Evolutionary conservation across 2,113 vertebrate species (phyloP), one percentile per base, ranked within the genome.

Genomic region (Acinonyx jubatus): DNA sequence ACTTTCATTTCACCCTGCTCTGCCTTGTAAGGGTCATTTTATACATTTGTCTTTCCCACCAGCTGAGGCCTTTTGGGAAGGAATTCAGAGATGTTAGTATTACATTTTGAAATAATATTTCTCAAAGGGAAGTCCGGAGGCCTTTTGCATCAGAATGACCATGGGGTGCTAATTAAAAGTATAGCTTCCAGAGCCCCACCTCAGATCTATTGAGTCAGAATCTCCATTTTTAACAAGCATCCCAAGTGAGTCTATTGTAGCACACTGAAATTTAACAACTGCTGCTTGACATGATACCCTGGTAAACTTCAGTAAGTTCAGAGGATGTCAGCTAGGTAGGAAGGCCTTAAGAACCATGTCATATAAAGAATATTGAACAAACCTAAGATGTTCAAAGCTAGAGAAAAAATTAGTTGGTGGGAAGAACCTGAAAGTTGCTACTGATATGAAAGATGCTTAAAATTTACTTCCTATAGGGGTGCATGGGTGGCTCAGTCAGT

Each of bases 141-240:
- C 27, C 38, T 68, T 45, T 74, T 74, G 23, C 55, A 68, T 66
- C 13, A n/a, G 45, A 93, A 95, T 91, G n/a, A 27, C 38, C 68
- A 69, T 6, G 10, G 63, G 15, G 19, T 74, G 19, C 41, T 80
- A 76, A 85, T 66, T 82, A 76, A 73, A 93, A 96, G 27, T 45
- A 29, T 9, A 68, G 38, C 14, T 83, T 82, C n/a, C 76, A 71
- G 29, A 88, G 18, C 36, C 21, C 50, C n/a, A 74, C 76, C 50
- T 82, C 38, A 74, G 66, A 82, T 61, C 19, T 74, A 57, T 50
- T 86, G 69, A 76, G 73, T 63, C 52, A 85, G 79, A 79, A 55
- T 84, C 9, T 57, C 80, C 76, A 57, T 74, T 91, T 96, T 69
- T 85, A 97, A 97, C 36, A 93, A 85, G 71, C n/a, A 82, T 19